These are phyloP conservation scores for Conus betulinus DNA, from an alignment of 1,140 invertebrate genomes.

Conservation along the genomic window DNA sequence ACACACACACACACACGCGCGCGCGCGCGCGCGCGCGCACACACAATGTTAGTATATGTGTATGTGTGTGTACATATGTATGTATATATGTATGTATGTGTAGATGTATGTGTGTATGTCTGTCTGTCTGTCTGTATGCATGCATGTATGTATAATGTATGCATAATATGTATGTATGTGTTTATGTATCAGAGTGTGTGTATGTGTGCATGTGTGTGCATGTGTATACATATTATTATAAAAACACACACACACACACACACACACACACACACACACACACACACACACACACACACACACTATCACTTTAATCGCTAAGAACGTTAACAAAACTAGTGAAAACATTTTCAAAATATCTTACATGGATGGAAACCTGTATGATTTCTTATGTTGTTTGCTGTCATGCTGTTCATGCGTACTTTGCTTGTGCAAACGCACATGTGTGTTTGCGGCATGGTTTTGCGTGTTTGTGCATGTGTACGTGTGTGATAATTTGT, in stretches of 20 bases:
- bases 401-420: not conserved
- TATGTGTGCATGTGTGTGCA: not conserved
- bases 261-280: not conserved
- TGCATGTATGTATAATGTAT: not conserved
- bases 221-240: not conserved
- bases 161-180: not conserved
- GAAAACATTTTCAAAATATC: too few relatives aligned
- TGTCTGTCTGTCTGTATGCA: not conserved
- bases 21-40: too few relatives aligned
- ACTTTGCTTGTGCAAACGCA: not conserved
- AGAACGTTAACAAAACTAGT: not conserved
- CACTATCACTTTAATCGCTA: not conserved
- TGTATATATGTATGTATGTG: not conserved
- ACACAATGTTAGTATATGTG: not conserved
- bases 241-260: too few relatives aligned
- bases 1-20: too few relatives aligned
- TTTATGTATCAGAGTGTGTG: not conserved
- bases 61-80: not conserved
- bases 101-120: not conserved
- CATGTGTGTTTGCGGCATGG: not conserved
- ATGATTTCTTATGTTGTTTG: not conserved
- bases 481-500: not conserved
- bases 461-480: not conserved
- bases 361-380: too few relatives aligned
- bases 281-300: not conserved